phyloP scores from a whole-genome alignment of 2,888 invertebrate genomes.

The Watsonalla cultraria region DNA sequence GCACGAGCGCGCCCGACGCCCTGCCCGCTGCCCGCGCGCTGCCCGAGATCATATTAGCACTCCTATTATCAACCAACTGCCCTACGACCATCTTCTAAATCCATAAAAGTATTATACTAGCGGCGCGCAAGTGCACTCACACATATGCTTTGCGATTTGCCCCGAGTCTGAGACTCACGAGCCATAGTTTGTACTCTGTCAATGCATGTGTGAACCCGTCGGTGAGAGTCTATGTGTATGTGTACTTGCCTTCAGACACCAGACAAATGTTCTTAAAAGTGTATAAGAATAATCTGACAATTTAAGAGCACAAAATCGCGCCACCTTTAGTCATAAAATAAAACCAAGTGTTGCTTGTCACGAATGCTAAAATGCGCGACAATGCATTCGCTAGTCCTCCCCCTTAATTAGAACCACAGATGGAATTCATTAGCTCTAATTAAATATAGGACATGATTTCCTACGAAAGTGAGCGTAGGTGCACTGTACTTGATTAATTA shows the following conservation, averaged over 20 bases:
- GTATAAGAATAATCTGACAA: not conserved
- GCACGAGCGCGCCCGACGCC: constrained; percentile 48
- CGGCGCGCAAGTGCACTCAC: too few species aligned
- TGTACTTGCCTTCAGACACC: too few species aligned
- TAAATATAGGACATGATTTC: constrained; percentile 65
- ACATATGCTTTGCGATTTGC: too few species aligned
- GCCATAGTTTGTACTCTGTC: too few species aligned
- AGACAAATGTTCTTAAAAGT: too few species aligned
- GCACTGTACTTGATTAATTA: constrained; percentile 52
- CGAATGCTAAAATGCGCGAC: constrained; percentile 13
- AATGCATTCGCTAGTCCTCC: constrained; percentile 15
- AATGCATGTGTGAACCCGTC: too few species aligned
- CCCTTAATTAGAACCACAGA: constrained; percentile 60
- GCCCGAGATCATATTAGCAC: constrained; percentile 27
- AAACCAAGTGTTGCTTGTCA: constrained; percentile 17
- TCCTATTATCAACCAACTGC: not conserved
- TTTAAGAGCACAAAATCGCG: not conserved
- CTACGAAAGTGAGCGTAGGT: constrained; percentile 58
- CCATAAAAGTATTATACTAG: too few species aligned
- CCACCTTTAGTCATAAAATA: constrained; percentile 15
- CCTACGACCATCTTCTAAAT: too few species aligned
- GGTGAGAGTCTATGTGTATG: too few species aligned
- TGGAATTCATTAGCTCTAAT: constrained; percentile 68
- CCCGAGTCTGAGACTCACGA: too few species aligned
- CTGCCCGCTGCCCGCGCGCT: not conserved